phyloP scores from a whole-genome alignment of 2,888 invertebrate species.

The Polymixis lichenea region DNA sequence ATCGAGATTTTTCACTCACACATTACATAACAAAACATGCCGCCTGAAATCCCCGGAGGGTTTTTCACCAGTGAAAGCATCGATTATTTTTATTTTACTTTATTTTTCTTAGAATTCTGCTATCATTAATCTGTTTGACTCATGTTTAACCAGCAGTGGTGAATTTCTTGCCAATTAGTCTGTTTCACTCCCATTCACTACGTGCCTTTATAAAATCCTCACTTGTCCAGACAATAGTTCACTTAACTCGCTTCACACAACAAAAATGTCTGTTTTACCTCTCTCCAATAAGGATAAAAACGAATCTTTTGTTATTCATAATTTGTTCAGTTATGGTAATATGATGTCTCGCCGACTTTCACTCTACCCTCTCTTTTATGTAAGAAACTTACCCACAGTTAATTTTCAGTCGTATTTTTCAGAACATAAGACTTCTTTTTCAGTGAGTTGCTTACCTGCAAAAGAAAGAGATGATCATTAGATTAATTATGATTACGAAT shows the following conservation, averaged over 20 bases:
- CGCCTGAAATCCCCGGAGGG: too few relatives aligned
- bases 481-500: conserved; percentile 61
- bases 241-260: conserved; percentile 11
- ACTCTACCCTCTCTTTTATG: conserved; percentile 55
- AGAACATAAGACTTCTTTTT: conserved; percentile 26
- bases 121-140: too few relatives aligned
- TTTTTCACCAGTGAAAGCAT: too few relatives aligned
- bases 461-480: conserved; percentile 64
- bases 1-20: too few relatives aligned
- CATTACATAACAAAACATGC: too few relatives aligned
- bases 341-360: conserved; percentile 61
- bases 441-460: conserved; percentile 58
- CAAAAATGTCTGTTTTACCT: conserved; percentile 15
- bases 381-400: conserved; percentile 49
- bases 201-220: neutral
- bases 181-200: neutral
- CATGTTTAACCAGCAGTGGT: too few relatives aligned
- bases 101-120: too few relatives aligned
- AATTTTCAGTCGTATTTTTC: conserved; percentile 22
- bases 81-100: too few relatives aligned
- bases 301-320: conserved; percentile 59
- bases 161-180: neutral
- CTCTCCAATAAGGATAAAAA: conserved; percentile 33
- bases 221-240: conserved; percentile 2
- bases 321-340: conserved; percentile 62